A percentile compares a stretch with the other conserved stretches of the same genome.
Conservation (phyloP, 2,113 vertebrate species). For the Cyanoderma ruficeps region DNA sequence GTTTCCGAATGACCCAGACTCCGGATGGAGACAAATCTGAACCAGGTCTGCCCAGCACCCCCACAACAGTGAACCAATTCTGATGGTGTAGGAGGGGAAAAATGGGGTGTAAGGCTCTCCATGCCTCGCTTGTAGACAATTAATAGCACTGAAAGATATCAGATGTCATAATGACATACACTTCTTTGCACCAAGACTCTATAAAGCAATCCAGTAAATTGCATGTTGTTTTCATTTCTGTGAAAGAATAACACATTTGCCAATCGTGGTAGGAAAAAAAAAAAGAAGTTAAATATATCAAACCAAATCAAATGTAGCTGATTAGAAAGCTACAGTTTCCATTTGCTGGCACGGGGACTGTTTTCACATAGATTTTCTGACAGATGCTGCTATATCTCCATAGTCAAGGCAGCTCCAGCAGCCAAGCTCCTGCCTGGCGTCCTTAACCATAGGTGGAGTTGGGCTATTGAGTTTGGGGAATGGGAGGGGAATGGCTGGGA, state of each 20-base stretch:
- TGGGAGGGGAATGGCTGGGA: not conserved
- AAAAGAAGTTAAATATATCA: constrained; percentile 45
- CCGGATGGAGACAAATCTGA: not conserved
- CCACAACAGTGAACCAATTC: not conserved
- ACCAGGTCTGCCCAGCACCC: not conserved
- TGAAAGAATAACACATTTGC: not conserved
- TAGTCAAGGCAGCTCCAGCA: not conserved
- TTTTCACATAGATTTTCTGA: constrained; percentile 39
- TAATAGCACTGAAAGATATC: constrained; percentile 7
- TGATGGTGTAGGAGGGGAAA: not conserved
- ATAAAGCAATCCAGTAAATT: not conserved
- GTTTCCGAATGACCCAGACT: not conserved
- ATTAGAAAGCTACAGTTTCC: constrained; percentile 31
- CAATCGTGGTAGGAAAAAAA: not conserved
- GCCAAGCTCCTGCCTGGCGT: not conserved
- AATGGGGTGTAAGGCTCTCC: not conserved
- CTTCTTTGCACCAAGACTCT: not conserved
- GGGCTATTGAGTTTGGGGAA: not conserved
- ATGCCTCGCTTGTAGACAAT: not conserved
- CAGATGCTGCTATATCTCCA: not conserved
- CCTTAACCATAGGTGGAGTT: not conserved
- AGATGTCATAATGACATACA: not conserved
- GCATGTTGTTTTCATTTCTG: constrained; percentile 39
- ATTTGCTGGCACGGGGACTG: not conserved
- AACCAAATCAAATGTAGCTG: constrained; percentile 55